Conservation (phyloP, 2,113 vertebrate genomes). For the Nibea albiflora region DNA sequence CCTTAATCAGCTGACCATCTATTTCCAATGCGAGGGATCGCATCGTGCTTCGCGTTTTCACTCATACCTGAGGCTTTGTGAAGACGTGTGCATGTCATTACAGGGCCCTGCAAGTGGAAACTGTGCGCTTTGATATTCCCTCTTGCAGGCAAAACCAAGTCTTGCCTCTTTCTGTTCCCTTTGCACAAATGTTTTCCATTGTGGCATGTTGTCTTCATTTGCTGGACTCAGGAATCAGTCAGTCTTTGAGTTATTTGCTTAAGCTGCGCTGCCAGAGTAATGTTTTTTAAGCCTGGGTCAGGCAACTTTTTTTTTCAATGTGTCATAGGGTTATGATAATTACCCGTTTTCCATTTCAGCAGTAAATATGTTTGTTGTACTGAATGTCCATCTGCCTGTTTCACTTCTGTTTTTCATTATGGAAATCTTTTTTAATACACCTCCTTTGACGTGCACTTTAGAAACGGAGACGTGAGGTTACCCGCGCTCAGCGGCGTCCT, state of each 20-base stretch:
- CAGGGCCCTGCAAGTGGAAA: conserved; percentile 76
- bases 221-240: conserved; percentile 66
- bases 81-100: conserved; percentile 60
- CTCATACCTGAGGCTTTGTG: conserved; percentile 38
- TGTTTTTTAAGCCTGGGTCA: conserved; percentile 61
- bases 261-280: conserved; percentile 60
- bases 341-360: conserved; percentile 71
- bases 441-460: conserved; percentile 34
- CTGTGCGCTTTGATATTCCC: conserved; percentile 67
- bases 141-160: conserved; percentile 53
- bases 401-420: conserved; percentile 63
- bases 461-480: conserved; percentile 30
- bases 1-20: conserved; percentile 54
- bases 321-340: conserved; percentile 66
- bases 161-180: conserved; percentile 57
- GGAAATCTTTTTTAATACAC: conserved; percentile 40
- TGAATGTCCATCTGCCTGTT: conserved; percentile 54
- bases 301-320: conserved; percentile 65
- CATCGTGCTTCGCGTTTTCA: conserved; percentile 32
- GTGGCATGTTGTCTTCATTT: conserved; percentile 72
- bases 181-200: conserved; percentile 73
- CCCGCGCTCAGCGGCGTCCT: conserved; percentile 16
- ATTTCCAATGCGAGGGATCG: conserved; percentile 51
- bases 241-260: conserved; percentile 63
- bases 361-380: conserved; percentile 67